These are phyloP conservation scores for Megaceryle torquata DNA, from an alignment of 2,113 vertebrate genomes.

Conservation along the genomic window DNA sequence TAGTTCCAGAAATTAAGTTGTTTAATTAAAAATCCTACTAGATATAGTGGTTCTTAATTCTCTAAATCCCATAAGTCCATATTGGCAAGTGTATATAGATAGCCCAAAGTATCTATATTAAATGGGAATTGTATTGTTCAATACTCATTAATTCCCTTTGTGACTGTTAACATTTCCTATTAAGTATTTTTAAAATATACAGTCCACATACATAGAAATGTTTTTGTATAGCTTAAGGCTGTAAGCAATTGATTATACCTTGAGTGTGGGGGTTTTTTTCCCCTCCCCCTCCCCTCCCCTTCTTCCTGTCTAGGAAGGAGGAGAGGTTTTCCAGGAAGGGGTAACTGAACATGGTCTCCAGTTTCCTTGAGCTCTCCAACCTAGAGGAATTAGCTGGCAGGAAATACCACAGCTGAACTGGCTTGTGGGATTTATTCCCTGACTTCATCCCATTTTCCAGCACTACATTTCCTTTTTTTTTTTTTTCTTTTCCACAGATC, in stretches of 20 bases:
- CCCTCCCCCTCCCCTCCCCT: too few relatives aligned
- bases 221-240: neutral
- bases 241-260: too few relatives aligned
- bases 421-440: neutral
- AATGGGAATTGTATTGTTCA: neutral
- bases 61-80: neutral
- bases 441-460: neutral
- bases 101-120: neutral
- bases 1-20: neutral
- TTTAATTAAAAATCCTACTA: neutral
- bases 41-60: neutral
- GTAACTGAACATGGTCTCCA: neutral
- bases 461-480: neutral
- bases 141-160: neutral
- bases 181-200: neutral
- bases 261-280: too few relatives aligned
- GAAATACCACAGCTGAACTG: neutral
- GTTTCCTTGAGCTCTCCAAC: neutral
- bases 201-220: neutral
- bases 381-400: neutral
- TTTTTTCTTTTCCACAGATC: neutral
- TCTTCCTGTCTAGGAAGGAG: neutral
- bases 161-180: neutral
- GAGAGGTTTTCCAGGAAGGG: neutral
- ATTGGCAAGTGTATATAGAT: neutral